phyloP scores from a whole-genome alignment of 2,113 vertebrate species.

The Oreocharis arfaki region DNA sequence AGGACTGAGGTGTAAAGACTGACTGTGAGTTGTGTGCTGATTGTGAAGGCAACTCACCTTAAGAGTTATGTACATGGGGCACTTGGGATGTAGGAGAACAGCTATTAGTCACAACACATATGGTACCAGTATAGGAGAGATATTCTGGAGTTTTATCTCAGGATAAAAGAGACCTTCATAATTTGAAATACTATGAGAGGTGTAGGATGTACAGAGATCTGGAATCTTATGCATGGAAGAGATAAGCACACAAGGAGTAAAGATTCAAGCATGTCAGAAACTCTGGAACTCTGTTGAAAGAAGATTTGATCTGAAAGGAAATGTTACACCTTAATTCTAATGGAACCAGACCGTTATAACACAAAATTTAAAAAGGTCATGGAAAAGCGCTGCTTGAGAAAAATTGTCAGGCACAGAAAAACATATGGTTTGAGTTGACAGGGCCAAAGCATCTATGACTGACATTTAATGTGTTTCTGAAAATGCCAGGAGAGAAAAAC shows the following conservation, averaged over 20 bases:
- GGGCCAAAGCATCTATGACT: not conserved
- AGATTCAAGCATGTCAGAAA: not conserved
- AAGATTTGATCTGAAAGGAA: not conserved
- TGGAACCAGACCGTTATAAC: not conserved
- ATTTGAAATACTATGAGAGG: not conserved
- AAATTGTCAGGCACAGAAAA: not conserved
- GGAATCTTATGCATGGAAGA: not conserved
- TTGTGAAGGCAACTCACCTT: not conserved
- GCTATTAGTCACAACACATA: rapidly evolving
- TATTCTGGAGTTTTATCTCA: not conserved
- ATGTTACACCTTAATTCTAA: not conserved
- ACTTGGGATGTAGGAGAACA: not conserved
- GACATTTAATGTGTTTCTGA: not conserved
- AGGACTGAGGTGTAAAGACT: not conserved
- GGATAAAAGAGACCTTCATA: not conserved
- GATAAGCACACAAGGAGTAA: not conserved
- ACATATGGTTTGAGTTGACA: not conserved
- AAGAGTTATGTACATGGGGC: rapidly evolving
- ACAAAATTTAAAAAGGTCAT: not conserved
- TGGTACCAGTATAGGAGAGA: not conserved
- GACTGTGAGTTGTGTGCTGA: not conserved
- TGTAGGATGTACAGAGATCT: not conserved
- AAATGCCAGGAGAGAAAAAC: not conserved
- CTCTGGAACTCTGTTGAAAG: not conserved
- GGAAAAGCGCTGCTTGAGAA: not conserved